Percentiles rank a stretch among this genome's conserved stretches.
Conservation (phyloP, 2,113 vertebrate species). For the Anthoscopus minutus region DNA sequence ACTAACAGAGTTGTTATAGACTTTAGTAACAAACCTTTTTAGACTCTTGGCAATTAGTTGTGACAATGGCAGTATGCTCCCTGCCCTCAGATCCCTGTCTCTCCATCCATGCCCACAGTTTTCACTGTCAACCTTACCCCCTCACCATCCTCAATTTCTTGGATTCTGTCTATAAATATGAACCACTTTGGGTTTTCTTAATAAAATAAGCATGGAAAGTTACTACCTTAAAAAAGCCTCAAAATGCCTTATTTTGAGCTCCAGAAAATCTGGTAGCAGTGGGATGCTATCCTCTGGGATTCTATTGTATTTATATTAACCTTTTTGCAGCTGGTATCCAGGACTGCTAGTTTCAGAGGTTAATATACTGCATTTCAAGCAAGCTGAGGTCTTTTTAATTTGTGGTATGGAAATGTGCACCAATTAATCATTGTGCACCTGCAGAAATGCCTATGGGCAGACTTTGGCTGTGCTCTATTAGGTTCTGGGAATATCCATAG, state of each 20-base stretch:
- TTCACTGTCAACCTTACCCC: neutral
- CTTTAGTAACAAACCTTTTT: neutral
- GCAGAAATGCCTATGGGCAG: slow-evolving; percentile 15
- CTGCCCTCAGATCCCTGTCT: neutral
- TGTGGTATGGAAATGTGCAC: slow-evolving; percentile 1
- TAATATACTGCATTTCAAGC: neutral
- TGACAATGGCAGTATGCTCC: neutral
- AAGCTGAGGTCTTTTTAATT: neutral
- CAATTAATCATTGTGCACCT: slow-evolving; percentile 9
- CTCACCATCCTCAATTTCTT: neutral
- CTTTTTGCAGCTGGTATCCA: slow-evolving; percentile 46
- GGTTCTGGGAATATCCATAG: neutral
- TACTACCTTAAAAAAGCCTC: neutral
- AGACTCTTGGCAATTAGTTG: neutral
- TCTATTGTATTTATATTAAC: neutral
- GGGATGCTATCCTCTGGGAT: neutral
- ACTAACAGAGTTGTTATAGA: neutral
- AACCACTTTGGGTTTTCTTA: neutral
- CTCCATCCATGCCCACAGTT: neutral
- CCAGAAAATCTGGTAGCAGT: neutral
- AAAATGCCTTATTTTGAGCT: neutral
- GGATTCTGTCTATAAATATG: neutral
- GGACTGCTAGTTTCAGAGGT: slow-evolving; percentile 21
- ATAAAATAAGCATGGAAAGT: neutral
- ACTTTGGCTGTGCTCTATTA: neutral